These are phyloP conservation scores for Dreissena rostriformis DNA, from an alignment of 1,140 invertebrate genomes.

Conservation along the genomic window DNA sequence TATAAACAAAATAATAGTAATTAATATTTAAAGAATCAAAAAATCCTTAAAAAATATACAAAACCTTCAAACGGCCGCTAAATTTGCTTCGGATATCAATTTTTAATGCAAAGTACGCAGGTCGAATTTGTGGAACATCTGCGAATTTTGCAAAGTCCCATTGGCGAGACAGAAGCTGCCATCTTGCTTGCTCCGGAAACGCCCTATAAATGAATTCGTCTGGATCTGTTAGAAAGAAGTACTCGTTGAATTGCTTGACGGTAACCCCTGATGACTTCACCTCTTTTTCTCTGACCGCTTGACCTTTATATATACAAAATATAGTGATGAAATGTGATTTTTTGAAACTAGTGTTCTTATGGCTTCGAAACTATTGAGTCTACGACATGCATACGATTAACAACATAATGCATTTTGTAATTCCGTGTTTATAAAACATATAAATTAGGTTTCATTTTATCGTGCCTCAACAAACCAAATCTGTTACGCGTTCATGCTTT, in stretches of 20 bases:
- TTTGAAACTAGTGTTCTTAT: too few species aligned
- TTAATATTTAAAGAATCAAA: too few species aligned
- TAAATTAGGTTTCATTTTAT: too few species aligned
- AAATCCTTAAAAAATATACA: too few species aligned
- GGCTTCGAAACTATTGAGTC: too few species aligned
- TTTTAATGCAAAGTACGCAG: conserved; percentile 44
- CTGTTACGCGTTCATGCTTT: too few species aligned
- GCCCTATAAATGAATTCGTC: conserved; percentile 66
- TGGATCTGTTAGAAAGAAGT: conserved; percentile 73
- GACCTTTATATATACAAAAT: conserved; percentile 37
- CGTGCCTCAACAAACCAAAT: too few species aligned
- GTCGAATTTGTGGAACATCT: conserved; percentile 40
- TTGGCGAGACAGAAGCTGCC: conserved; percentile 68
- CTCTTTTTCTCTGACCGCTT: conserved; percentile 54
- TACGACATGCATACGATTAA: too few species aligned
- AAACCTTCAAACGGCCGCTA: conserved; percentile 1
- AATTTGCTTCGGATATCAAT: conserved; percentile 48
- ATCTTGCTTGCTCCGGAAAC: conserved; percentile 60
- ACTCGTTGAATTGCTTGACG: conserved; percentile 63
- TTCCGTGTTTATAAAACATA: too few species aligned
- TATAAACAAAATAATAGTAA: too few species aligned
- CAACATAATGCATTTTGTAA: too few species aligned
- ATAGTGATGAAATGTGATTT: too few species aligned
- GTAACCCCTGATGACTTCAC: conserved; percentile 12
- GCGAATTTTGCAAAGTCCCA: conserved; percentile 59